Base-by-base conservation (phyloP, 1,140 invertebrate genomes). In the Drosophila aff. region DNA sequence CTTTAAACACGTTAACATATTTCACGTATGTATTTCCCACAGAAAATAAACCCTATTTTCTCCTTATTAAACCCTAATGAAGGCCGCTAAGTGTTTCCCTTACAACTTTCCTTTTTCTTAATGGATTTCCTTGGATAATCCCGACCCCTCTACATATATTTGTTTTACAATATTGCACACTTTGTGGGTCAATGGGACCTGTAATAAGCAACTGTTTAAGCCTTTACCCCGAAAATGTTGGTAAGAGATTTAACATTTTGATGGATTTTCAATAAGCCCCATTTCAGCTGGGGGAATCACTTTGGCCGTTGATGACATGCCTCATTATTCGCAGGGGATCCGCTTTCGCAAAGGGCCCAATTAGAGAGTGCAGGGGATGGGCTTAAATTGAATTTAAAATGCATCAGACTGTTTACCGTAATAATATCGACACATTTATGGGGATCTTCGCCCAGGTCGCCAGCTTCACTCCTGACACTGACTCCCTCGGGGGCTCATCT, bases 381-480 rank as follows among this genome's bases (percentile, higher is more conserved):
- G 75, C 74, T 82, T 85, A 82, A 73, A 89, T 82, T 89, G 85
- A 89, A 89, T 89, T 90, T 89, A 89, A 89, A 90, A 90, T 76
- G 72, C 85, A 89, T 89, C 85, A 90, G 75, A 60, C 79, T 90
- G 86, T 90, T 89, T 90, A 90, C 85, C 75, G 85, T 89, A 89
- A 89, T 89, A 89, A 90, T 90, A 89, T 89, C 85, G 80, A 89
- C 85, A 89, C 85, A 89, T 89, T 89, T 90, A 90, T 81, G 83
- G 60, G 36, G 46, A 58, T 67, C 65, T 43, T 36, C 28, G 21
- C 9, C 46, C 40, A 55, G 59, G 55, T 71, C 72, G 55, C 15
- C 47, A 76, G 66, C 69, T 49, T 31, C 55, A 46, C 28, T 41
- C 36, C 43, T 23, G 41, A 21, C 11, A 11, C 21, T 23, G 28